A percentile compares a stretch with the other conserved stretches of the same genome.
These are phyloP conservation scores for Oligia strigilis DNA, from an alignment of 2,888 invertebrate species.

Conservation along the genomic window DNA sequence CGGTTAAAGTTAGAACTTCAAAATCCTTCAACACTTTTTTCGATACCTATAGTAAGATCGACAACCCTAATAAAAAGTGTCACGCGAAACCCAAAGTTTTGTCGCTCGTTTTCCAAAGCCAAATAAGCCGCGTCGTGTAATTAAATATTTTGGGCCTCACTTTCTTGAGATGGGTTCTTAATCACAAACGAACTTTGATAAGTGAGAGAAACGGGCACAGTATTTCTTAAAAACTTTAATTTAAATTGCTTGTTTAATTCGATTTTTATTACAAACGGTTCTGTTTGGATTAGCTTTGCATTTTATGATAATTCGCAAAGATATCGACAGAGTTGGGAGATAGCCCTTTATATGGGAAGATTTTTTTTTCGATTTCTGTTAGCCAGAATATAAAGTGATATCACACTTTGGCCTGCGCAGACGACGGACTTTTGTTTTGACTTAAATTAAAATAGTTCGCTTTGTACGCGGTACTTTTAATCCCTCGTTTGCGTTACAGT, in stretches of 20 bases:
- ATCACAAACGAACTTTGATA: conserved; percentile 67
- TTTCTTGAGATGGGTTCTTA: conserved; percentile 62
- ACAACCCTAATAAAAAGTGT: conserved; percentile 63
- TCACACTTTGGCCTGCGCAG: too few relatives aligned
- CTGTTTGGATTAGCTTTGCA: conserved; percentile 44
- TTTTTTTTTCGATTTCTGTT: neutral
- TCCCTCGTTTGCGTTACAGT: too few relatives aligned
- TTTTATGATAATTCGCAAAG: conserved; percentile 47
- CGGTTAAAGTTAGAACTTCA: neutral
- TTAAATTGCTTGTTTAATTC: conserved; percentile 61
- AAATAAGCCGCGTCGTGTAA: conserved; percentile 58
- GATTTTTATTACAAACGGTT: conserved; percentile 57
- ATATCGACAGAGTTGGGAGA: conserved; percentile 25
- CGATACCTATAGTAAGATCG: neutral
- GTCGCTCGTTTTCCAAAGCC: conserved; percentile 66
- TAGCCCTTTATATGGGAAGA: neutral
- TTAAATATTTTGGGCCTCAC: conserved; percentile 67
- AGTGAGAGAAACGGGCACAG: conserved; percentile 33
- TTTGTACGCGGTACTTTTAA: too few relatives aligned
- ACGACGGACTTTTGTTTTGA: too few relatives aligned
- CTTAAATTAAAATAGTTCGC: too few relatives aligned
- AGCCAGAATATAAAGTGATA: neutral
- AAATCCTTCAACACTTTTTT: neutral
- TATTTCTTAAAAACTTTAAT: conserved; percentile 53
- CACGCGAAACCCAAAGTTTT: conserved; percentile 71